Conservation (phyloP, 2,113 vertebrate genomes). For the Sander lucioperca region DNA sequence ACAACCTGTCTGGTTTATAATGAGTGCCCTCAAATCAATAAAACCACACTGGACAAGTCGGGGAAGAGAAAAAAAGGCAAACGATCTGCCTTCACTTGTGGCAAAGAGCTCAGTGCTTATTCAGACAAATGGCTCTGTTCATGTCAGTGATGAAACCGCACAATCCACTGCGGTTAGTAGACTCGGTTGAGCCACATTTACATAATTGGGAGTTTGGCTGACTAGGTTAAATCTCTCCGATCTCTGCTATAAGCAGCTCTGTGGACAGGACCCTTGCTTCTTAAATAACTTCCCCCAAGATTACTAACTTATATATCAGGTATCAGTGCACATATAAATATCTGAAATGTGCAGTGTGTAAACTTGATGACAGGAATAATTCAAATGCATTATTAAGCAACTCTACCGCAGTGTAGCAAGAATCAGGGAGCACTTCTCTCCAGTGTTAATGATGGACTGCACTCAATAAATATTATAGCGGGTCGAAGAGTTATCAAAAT, state of each 20-base stretch:
- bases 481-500: constrained; percentile 79
- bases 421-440: constrained; percentile 32
- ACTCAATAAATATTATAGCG: constrained; percentile 47
- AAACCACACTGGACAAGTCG: constrained; percentile 65
- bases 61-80: constrained; percentile 33
- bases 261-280: constrained; percentile 17
- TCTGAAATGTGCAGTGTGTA: not conserved
- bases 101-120: constrained; percentile 60
- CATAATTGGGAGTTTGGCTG: constrained; percentile 63
- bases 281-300: not conserved
- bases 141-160: constrained; percentile 78
- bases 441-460: constrained; percentile 41
- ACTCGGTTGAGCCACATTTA: constrained; percentile 66
- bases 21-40: constrained; percentile 67
- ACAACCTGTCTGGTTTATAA: constrained; percentile 69
- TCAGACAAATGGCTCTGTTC: constrained; percentile 76
- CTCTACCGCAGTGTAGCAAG: constrained; percentile 14
- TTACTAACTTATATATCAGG: not conserved
- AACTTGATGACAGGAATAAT: constrained; percentile 10
- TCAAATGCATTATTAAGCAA: constrained; percentile 8
- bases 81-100: constrained; percentile 54
- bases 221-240: constrained; percentile 40
- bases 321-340: not conserved
- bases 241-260: constrained; percentile 41
- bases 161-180: constrained; percentile 67